phyloP scores from a whole-genome alignment of 2,113 vertebrate genomes.

The Lophotis ruficrista region DNA sequence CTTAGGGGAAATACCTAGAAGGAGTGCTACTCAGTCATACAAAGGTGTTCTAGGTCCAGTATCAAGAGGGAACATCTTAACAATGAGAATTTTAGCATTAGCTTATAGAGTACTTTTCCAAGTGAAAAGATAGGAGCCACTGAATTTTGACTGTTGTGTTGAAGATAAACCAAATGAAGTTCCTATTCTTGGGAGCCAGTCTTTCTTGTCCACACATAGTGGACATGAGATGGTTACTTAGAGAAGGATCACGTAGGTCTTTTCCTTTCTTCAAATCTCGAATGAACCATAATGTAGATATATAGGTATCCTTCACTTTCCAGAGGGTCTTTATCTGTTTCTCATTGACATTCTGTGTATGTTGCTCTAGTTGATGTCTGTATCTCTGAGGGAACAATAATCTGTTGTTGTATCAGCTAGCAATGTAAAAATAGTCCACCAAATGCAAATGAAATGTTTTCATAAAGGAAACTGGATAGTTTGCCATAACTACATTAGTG shows the following conservation, averaged over 20 bases:
- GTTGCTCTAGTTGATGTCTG: neutral
- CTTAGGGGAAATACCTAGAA: neutral
- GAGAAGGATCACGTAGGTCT: neutral
- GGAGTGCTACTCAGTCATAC: neutral
- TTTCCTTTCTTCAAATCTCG: neutral
- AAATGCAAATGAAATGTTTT: slow-evolving; percentile 20
- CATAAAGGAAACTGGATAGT: slow-evolving; percentile 18
- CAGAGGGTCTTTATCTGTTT: neutral
- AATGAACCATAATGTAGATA: neutral
- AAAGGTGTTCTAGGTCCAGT: neutral
- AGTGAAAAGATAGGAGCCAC: neutral
- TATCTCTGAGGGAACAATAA: slow-evolving; percentile 23
- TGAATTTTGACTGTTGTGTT: neutral
- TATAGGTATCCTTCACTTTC: neutral
- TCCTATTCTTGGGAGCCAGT: neutral
- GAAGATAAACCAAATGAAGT: neutral
- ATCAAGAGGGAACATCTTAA: neutral
- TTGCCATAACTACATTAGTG: slow-evolving; percentile 50
- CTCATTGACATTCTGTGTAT: neutral
- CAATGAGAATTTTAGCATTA: neutral
- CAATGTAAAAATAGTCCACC: neutral
- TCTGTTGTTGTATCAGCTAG: slow-evolving; percentile 31
- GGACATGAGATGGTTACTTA: neutral
- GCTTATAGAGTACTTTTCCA: neutral
- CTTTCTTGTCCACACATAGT: neutral